These are phyloP conservation scores for Nysson spinosus DNA, from an alignment of 2,888 invertebrate species.

Conservation along the genomic window DNA sequence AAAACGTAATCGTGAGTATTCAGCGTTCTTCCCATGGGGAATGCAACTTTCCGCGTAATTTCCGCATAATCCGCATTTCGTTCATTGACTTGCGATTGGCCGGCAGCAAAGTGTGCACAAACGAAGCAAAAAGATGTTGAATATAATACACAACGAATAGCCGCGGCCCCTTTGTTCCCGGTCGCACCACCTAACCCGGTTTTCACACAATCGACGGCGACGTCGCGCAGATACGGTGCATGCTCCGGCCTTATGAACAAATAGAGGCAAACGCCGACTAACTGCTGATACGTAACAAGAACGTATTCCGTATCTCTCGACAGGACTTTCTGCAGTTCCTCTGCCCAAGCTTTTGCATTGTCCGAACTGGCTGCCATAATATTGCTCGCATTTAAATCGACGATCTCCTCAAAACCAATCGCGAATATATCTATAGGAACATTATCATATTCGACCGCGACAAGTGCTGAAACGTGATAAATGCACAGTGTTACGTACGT, in stretches of 20 bases:
- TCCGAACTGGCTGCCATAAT: constrained; percentile 97
- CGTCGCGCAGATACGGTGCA: constrained; percentile 93
- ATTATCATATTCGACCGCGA: constrained; percentile 76
- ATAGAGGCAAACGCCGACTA: constrained; percentile 98
- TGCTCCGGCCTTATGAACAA: constrained; percentile 94
- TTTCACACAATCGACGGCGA: constrained; percentile 97
- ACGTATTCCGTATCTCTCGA: constrained; percentile 93
- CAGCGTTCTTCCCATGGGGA: constrained; percentile 94
- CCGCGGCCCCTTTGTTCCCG: constrained; percentile 96
- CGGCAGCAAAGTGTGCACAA: constrained; percentile 99
- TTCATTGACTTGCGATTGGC: constrained; percentile 96
- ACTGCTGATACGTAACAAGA: constrained; percentile 93
- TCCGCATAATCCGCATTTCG: constrained; percentile 98
- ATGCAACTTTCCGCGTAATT: constrained; percentile 93
- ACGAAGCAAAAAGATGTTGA: constrained; percentile 98
- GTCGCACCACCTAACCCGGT: constrained; percentile 99
- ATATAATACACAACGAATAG: constrained; percentile 93
- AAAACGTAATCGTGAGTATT: constrained; percentile 98
- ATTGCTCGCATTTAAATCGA: constrained; percentile 98
- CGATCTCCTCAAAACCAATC: constrained; percentile 99
- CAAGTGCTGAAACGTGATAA: constrained; percentile 76
- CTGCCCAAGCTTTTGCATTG: constrained; percentile 96
- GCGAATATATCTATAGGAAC: constrained; percentile 95
- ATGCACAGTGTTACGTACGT: too few species aligned
- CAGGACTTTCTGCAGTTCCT: constrained; percentile 94